Conservation (phyloP, 2,113 vertebrate species). For the Ivindomyrus marchei region DNA sequence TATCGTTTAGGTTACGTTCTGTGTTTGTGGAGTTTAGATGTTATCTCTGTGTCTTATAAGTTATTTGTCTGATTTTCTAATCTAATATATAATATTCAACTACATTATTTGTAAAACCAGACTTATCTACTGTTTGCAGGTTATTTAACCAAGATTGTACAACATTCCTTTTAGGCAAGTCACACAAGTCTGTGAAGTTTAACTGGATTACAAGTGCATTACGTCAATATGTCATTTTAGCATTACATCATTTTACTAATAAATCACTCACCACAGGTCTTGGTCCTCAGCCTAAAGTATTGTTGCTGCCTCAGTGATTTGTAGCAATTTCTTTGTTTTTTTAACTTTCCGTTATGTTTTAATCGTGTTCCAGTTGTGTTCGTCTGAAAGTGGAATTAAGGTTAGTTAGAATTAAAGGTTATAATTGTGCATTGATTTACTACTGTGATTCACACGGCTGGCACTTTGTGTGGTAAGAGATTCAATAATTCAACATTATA, state of each 20-base stretch:
- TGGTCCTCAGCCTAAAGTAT: not conserved
- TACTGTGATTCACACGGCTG: not conserved
- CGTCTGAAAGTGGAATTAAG: not conserved
- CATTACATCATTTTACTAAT: not conserved
- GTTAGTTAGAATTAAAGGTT: not conserved
- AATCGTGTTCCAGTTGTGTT: not conserved
- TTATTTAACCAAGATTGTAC: not conserved
- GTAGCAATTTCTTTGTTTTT: not conserved
- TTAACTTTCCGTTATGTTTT: not conserved
- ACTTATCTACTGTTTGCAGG: not conserved
- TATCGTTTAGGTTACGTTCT: not conserved
- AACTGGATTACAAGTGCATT: not conserved
- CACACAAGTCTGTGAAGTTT: not conserved
- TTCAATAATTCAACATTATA: not conserved
- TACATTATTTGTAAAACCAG: not conserved
- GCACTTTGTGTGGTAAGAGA: not conserved
- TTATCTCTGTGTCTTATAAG: not conserved
- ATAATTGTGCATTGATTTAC: not conserved
- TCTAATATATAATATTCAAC: not conserved
- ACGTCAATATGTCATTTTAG: not conserved
- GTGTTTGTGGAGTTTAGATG: not conserved
- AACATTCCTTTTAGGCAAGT: not conserved
- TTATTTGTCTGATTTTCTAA: not conserved
- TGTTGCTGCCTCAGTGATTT: not conserved
- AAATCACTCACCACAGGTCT: not conserved